Evolutionary conservation across 2,888 invertebrate genomes (phyloP), one percentile per base, ranked within the genome.

Genomic region (Stenchaetothrips biformis): DNA sequence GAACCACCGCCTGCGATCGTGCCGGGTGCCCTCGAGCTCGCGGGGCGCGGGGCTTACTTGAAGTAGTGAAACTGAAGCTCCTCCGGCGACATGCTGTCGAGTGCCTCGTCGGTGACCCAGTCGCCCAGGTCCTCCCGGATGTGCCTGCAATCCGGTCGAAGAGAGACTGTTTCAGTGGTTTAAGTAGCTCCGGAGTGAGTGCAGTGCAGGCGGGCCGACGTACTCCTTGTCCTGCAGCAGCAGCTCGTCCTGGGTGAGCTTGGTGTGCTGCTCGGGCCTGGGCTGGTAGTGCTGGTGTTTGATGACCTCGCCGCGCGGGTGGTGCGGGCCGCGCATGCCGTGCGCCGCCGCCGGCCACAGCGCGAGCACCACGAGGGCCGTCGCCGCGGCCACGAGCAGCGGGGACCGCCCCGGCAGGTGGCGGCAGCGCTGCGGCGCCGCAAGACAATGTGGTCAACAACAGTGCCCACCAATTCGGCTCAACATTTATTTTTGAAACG

Each of bases 1-100:
- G 8, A n/a, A 48, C 8, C 48, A 48, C 7, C 48, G 37, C 13
- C 78, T 48, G 48, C 13, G 53, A 16, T 9, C 13, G 53, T 13
- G 53, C 1, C 13, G 6, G 49, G 53, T 2, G 4, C 6, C 53
- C 53, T 53, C n/a, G 8, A 18, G 4, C 67, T 2, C 7, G 21
- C 21, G 7, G 67, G 7, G 25, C 7, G 21, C 21, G 7, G 67
- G 7, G 84, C 85, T 83, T 84, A 90, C 88, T 93, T 92, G 86
- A 95, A 95, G 85, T 95, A 95, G 86, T 94, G 92, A 85, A 95
- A 94, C 86, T 95, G 95, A 84, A 95, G 86, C 85, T 97, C 96
- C 84, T 95, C 95, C 1, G 94, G 92, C 0, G 93, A 90, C 93
- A 97, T 92, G 82, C 91, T 91, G 82, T 90, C 90, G n/a, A 90